These are phyloP conservation scores for Elysia crispata DNA, from an alignment of 2,888 invertebrate species.

Conservation along the genomic window DNA sequence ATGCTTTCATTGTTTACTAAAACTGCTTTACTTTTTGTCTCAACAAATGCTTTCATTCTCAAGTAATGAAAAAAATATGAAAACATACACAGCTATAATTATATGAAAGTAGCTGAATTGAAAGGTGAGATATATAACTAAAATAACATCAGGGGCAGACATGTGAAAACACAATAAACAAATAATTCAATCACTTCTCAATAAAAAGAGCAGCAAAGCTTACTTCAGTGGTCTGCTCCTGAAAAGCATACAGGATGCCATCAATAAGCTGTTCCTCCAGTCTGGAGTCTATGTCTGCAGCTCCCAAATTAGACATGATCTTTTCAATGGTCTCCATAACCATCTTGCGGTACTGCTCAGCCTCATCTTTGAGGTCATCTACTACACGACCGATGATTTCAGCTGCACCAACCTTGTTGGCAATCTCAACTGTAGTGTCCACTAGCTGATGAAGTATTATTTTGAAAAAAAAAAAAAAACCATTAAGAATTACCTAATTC, in stretches of 20 bases:
- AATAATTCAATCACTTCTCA: neutral
- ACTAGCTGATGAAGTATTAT: constrained; percentile 84
- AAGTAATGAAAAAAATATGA: no score
- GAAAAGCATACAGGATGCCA: constrained; percentile 99
- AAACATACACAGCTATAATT: no score
- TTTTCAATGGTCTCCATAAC: constrained; percentile 99
- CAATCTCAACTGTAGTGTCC: constrained; percentile 99
- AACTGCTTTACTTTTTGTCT: no score
- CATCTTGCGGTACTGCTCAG: constrained; percentile 99
- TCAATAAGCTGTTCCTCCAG: constrained; percentile 99
- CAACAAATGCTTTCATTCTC: no score
- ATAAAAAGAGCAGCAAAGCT: constrained; percentile 43
- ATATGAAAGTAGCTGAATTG: neutral
- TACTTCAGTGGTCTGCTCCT: constrained; percentile 99
- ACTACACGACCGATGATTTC: constrained; percentile 99
- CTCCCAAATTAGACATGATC: constrained; percentile 97
- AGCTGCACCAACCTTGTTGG: constrained; percentile 99
- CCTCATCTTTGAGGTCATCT: constrained; percentile 99
- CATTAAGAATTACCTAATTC: neutral
- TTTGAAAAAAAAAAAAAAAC: neutral
- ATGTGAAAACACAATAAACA: neutral
- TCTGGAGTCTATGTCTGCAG: constrained; percentile 97
- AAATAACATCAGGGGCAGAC: neutral
- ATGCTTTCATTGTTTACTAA: no score
- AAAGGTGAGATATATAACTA: no score